Evolutionary conservation across 92 coral and sea anemone species (phyloP).

Genomic region (Siderastrea siderea): DNA sequence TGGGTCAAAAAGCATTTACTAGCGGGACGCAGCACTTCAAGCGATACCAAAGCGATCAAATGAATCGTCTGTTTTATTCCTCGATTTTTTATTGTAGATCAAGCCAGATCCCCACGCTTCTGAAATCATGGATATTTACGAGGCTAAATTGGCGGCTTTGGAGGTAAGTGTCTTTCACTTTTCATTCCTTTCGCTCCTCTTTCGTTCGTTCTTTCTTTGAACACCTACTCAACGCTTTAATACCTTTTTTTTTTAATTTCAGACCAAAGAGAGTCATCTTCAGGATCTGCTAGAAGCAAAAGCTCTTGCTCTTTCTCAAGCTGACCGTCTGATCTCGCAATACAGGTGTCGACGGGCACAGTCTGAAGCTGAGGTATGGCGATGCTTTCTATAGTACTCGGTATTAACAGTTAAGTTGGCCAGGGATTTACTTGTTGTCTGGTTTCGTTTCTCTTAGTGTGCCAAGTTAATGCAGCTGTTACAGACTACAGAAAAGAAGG

Average conservation of each 20-base stretch:
- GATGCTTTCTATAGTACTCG: background rate
- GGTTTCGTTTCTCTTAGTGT: conserved; percentile 64
- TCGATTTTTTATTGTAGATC: conserved; percentile 57
- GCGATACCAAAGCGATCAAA: too few relatives aligned
- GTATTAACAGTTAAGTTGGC: too few relatives aligned
- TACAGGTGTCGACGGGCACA: conserved; percentile 98
- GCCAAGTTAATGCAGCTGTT: conserved; percentile 90
- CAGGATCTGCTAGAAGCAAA: conserved; percentile 97
- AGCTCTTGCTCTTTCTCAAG: conserved; percentile 94
- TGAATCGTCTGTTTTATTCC: too few relatives aligned
- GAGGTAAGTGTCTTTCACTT: conserved; percentile 67
- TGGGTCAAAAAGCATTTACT: too few relatives aligned
- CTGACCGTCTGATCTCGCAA: conserved; percentile 96
- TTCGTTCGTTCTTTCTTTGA: background rate
- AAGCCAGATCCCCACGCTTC: conserved; percentile 96
- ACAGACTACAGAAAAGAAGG: conserved; percentile 91
- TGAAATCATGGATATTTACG: conserved; percentile 97
- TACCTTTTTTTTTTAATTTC: conserved; percentile 11
- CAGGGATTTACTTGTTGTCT: background rate
- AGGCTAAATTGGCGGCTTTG: conserved; percentile 92
- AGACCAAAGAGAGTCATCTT: conserved; percentile 98
- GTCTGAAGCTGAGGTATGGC: conserved; percentile 94
- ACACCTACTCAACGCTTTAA: background rate
- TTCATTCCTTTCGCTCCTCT: background rate
- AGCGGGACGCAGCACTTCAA: too few relatives aligned